Evolutionary conservation across 2,797 vertebrate genomes (phyloP).

Genomic region (Pantherophis alleghaniensis): DNA sequence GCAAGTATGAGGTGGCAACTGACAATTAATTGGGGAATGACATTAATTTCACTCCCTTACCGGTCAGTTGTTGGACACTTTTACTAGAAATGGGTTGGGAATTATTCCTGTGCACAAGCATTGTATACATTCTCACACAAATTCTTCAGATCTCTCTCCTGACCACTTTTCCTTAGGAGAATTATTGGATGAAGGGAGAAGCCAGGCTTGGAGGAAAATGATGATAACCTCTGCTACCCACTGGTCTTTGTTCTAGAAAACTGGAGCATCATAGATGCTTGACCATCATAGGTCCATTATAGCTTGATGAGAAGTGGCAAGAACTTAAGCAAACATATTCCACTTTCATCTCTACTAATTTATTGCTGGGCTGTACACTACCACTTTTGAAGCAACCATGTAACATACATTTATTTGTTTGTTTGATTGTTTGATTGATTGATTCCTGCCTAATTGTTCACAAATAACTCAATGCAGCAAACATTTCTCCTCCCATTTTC

Average conservation of each 20-base stretch:
- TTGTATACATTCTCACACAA: neutral
- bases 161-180: neutral
- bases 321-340: neutral
- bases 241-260: neutral
- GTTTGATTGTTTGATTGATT: neutral
- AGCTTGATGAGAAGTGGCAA: neutral
- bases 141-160: neutral
- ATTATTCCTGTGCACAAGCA: neutral
- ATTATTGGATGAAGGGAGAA: neutral
- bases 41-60: neutral
- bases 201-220: neutral
- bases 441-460: neutral
- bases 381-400: neutral
- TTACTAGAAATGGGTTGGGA: neutral
- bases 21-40: neutral
- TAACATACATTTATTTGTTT: neutral
- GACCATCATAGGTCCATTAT: neutral
- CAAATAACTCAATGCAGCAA: neutral
- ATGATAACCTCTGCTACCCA: neutral
- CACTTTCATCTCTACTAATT: neutral
- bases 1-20: neutral
- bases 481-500: neutral
- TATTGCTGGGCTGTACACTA: neutral
- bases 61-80: neutral
- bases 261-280: neutral